Evolutionary conservation across 2,113 vertebrate genomes (phyloP), one percentile per base, ranked within the genome.

Genomic region (Nesogale talazaci): DNA sequence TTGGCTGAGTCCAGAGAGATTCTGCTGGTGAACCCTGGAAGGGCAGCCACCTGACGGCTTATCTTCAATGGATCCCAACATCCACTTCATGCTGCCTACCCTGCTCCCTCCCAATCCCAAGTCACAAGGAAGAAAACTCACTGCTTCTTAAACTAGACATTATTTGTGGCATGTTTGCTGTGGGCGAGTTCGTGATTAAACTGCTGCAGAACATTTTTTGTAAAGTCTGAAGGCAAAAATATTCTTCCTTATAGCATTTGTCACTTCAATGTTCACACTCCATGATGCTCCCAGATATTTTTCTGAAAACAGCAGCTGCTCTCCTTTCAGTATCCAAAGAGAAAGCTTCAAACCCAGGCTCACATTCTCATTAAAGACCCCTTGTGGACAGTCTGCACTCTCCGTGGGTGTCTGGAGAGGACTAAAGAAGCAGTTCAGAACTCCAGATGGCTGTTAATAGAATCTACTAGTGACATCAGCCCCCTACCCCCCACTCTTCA

Each of bases 251-350:
- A 52, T 15, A 93, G 52, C 16, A 6, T 92, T 82, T 89, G 80
- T 92, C 38, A 70, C 57, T 74, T 93, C 1, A 10, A 2, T 40
- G 11, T 88, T 96, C 83, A 23, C 7, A 29, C n/a, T 90, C 79
- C 0, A 34, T 65, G 79, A 87, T 1, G 6, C 83, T 75, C 85
- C 59, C 67, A 93, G 93, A 75, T 92, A 91, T 27, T 94, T 92
- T 74, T 87, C 78, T 85, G 15, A 63, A 93, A 91, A 92, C 61
- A 95, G 80, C 76, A 70, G 72, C 75, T 95, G 89, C 78, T 92
- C 29, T 31, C 20, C 83, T 93, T 57, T 82, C 11, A 23, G 31
- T 29, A 40, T 22, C 4, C 65, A 83, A 46, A 86, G 16, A 67
- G 57, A 86, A 65, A 88, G 52, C 10, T 42, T 83, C 34, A 52